Conservation (phyloP, 2,888 invertebrate genomes). For the Scaptomyza cyrtandrae region DNA sequence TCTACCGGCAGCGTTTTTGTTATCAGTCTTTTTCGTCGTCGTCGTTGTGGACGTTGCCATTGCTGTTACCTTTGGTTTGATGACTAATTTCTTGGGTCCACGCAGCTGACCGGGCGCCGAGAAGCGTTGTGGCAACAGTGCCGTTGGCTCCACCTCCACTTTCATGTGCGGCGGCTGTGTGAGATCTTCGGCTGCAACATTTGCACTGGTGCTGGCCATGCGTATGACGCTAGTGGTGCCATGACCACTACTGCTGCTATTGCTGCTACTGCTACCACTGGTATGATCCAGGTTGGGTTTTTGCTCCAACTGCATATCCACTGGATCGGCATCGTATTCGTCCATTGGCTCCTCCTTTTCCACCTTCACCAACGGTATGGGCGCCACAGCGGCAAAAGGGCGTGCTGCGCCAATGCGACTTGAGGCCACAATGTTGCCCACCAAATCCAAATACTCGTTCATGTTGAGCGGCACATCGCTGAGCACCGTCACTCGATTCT, state of each 20-base stretch:
- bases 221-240: conserved; percentile 84
- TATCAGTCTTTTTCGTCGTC: conserved; percentile 67
- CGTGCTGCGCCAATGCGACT: conserved; percentile 79
- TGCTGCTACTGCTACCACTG: conserved; percentile 34
- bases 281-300: conserved; percentile 55
- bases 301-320: conserved; percentile 35
- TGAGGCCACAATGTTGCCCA: conserved; percentile 84
- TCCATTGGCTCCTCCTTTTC: conserved; percentile 82
- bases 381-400: conserved; percentile 68
- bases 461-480: conserved; percentile 84
- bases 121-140: conserved; percentile 65
- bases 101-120: conserved; percentile 69
- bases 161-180: conserved; percentile 70
- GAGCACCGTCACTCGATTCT: conserved; percentile 83
- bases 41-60: conserved; percentile 27
- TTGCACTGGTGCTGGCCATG: conserved; percentile 75
- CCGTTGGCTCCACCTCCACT: conserved; percentile 62
- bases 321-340: conserved; percentile 65
- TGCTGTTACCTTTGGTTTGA: conserved; percentile 81
- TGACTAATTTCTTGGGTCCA: conserved; percentile 82
- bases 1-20: conserved; percentile 29
- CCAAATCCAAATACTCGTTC: conserved; percentile 83
- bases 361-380: conserved; percentile 81
- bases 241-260: conserved; percentile 57
- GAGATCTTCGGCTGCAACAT: conserved; percentile 68